A percentile compares a stretch with the other conserved stretches of the same genome.
Evolutionary conservation across 2,797 vertebrate species (phyloP).

Genomic region (Iguana delicatissima): DNA sequence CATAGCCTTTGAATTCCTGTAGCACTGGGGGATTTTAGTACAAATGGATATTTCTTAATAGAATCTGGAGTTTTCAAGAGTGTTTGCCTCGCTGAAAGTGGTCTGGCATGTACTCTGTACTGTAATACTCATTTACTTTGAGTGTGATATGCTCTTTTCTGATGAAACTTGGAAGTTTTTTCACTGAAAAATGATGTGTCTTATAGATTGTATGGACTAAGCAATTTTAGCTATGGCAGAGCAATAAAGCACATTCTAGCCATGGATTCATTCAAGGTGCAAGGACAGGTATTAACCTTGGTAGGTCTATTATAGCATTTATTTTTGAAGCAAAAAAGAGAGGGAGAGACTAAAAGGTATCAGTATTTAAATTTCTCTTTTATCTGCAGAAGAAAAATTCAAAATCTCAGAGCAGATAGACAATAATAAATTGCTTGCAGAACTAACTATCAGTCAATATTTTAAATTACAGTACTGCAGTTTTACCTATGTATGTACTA

Average conservation of each 20-base stretch:
- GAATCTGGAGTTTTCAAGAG: constrained; percentile 15
- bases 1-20: constrained; percentile 1
- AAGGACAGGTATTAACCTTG: constrained; percentile 82
- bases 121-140: constrained; percentile 69
- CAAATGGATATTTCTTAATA: not conserved
- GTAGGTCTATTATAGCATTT: constrained; percentile 76
- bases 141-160: constrained; percentile 69
- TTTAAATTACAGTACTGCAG: constrained; percentile 64
- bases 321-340: constrained; percentile 61
- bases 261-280: constrained; percentile 74
- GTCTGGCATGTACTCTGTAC: constrained; percentile 38
- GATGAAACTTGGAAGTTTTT: constrained; percentile 73
- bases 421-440: constrained; percentile 67
- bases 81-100: constrained; percentile 46
- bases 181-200: constrained; percentile 79
- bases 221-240: constrained; percentile 79
- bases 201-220: constrained; percentile 74
- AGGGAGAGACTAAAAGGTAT: constrained; percentile 55
- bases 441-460: constrained; percentile 54
- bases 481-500: not conserved
- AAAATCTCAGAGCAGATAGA: constrained; percentile 63
- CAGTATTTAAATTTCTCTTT: constrained; percentile 75
- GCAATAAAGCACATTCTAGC: constrained; percentile 79
- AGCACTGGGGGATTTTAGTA: not conserved
- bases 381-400: constrained; percentile 61